Percentiles rank a stretch among this genome's conserved stretches.
These are phyloP conservation scores for Scrobipalpa atriplicella DNA, from an alignment of 2,888 invertebrate genomes.

Conservation along the genomic window DNA sequence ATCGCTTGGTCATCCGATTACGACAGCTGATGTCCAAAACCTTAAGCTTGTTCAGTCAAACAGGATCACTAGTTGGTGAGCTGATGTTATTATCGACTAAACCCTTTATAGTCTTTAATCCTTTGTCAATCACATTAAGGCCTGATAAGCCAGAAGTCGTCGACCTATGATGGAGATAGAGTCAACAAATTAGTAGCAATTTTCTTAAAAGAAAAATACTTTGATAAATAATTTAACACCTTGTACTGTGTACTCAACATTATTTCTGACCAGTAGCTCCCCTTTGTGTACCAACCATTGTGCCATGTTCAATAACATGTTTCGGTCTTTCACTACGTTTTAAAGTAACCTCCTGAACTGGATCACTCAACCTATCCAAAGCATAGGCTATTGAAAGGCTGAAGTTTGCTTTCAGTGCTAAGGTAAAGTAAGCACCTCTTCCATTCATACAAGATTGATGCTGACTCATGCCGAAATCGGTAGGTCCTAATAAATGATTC, in stretches of 20 bases:
- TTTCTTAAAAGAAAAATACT: too few species aligned
- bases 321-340: background rate
- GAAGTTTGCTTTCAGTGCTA: constrained; percentile 10
- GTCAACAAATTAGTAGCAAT: too few species aligned
- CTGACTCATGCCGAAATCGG: constrained; percentile 37
- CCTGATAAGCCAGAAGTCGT: background rate
- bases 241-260: too few species aligned
- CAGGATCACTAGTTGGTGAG: constrained; percentile 5
- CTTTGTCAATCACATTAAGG: constrained; percentile 33
- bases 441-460: constrained; percentile 45
- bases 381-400: constrained; percentile 6
- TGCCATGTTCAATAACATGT: background rate
- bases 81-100: background rate
- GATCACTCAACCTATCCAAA: background rate
- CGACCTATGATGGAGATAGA: background rate
- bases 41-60: constrained; percentile 8
- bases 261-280: too few species aligned
- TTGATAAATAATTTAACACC: too few species aligned
- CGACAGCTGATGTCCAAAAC: background rate
- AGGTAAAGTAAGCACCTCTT: constrained; percentile 23
- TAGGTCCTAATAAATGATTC: constrained; percentile 51
- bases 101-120: background rate
- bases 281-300: background rate
- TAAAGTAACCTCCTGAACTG: background rate
- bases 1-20: background rate